Evolutionary conservation across 2,888 invertebrate genomes (phyloP).

Genomic region (Caenorhabditis zanzibari): DNA sequence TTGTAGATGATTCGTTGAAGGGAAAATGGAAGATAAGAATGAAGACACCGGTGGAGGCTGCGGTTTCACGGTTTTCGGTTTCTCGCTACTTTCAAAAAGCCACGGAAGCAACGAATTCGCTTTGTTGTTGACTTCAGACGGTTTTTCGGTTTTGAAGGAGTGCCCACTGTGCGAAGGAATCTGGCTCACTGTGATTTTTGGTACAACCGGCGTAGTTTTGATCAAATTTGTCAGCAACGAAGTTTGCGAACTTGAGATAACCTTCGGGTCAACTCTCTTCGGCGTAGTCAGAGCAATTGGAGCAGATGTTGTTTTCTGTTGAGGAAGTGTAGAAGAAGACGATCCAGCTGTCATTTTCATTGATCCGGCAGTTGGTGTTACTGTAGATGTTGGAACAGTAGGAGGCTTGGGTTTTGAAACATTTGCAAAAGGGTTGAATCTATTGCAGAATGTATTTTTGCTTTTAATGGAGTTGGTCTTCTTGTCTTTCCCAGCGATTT

Average conservation of each 20-base stretch:
- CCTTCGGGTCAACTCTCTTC: not conserved
- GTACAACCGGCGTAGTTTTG: conserved; percentile 21
- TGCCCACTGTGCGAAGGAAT: not conserved
- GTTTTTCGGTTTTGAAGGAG: not conserved
- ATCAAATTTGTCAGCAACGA: not conserved
- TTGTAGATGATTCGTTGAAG: not conserved
- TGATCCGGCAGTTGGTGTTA: not conserved
- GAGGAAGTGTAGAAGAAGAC: not conserved
- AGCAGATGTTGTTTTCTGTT: not conserved
- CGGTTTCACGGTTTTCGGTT: conserved; percentile 3
- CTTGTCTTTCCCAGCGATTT: conserved; percentile 42
- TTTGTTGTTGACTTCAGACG: conserved; percentile 1
- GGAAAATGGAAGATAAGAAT: not conserved
- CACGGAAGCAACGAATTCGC: conserved; percentile 53
- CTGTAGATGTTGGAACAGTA: not conserved
- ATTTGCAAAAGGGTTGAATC: conserved; percentile 56
- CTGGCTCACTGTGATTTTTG: conserved; percentile 23
- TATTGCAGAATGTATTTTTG: conserved; percentile 33
- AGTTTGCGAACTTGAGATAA: not conserved
- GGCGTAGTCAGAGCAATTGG: not conserved
- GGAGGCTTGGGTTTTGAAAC: conserved; percentile 20
- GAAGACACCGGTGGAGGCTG: conserved; percentile 12
- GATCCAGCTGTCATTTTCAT: not conserved
- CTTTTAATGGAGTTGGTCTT: conserved; percentile 17
- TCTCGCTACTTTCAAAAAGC: conserved; percentile 26